A percentile compares a stretch with the other conserved stretches of the same genome.
phyloP scores from a whole-genome alignment of 2,888 invertebrate species.

The Phrixothrix hirtus region DNA sequence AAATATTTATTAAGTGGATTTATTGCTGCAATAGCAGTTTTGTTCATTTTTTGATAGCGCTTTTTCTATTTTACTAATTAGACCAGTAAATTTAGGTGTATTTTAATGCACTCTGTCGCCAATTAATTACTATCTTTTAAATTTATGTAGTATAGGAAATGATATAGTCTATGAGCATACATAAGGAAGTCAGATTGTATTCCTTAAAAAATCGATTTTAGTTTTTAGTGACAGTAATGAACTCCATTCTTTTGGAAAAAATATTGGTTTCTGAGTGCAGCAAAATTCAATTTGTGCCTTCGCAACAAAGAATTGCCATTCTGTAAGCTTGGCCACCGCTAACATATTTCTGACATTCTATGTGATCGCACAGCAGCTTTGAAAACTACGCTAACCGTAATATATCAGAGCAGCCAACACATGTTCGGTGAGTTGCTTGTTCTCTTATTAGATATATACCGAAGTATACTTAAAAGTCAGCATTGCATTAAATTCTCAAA shows the following conservation, averaged over 20 bases:
- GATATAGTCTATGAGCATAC: too few species aligned
- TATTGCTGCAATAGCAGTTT: too few species aligned
- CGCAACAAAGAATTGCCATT: constrained; percentile 42
- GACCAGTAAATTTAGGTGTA: constrained; percentile 14
- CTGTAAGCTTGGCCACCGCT: constrained; percentile 37
- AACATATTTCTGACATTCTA: constrained; percentile 46
- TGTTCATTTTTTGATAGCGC: too few species aligned
- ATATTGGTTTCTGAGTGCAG: constrained; percentile 41
- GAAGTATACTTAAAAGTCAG: constrained; percentile 28
- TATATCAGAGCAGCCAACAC: constrained; percentile 45
- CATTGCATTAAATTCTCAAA: too few species aligned
- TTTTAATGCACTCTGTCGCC: constrained; percentile 17
- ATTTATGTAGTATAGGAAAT: background rate
- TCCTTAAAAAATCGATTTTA: constrained; percentile 16
- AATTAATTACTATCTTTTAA: background rate
- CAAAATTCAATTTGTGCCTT: constrained; percentile 44
- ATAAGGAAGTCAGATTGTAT: too few species aligned
- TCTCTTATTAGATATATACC: constrained; percentile 32
- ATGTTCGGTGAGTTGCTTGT: constrained; percentile 36
- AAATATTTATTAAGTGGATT: too few species aligned
- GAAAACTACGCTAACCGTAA: constrained; percentile 44
- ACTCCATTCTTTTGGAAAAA: constrained; percentile 43
- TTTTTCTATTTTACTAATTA: constrained; percentile 24
- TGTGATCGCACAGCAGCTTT: constrained; percentile 38
- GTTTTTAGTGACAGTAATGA: constrained; percentile 36